Evolutionary conservation across 2,888 invertebrate species (phyloP), one percentile per base, ranked within the genome.

Genomic region (Selenia dentaria): DNA sequence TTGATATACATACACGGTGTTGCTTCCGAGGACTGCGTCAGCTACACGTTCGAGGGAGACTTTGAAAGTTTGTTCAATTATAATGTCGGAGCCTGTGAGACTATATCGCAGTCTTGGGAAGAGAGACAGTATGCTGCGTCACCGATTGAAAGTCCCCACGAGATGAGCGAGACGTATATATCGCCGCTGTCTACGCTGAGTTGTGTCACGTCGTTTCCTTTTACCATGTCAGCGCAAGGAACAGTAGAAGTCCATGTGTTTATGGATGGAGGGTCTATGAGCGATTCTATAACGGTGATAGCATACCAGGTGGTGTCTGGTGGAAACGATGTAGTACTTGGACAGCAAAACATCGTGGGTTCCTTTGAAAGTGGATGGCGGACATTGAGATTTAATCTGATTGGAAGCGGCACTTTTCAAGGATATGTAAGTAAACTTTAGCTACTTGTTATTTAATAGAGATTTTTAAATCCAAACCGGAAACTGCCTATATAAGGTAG

Each of bases 181-280:
- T 56, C 58, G 0, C 70, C 71, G 2, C 9, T 13, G 32, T 0
- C 20, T 0, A 0, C 1, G 0, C 29, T 59, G 2, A 67, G 66
- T 43, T 71, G 72, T 43, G 58, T 57, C 1, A 59, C 69, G 2
- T 67, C 69, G 6, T 63, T 61, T 26, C 3, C 33, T 8, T 71
- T 81, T 35, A 16, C 54, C 0, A 68, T 82, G 67, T 31, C 60
- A 1, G 43, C 58, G 6, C 48, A 49, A 3, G 82, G 82, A 10
- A 22, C 36, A 6, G 28, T 84, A 2, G 75, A 83, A 68, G 59
- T 75, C 1, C 65, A 67, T 27, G 36, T 77, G 6, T 79, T 57
- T 37, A 69, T 80, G 64, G 53, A 68, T 6, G 58, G 70, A 2
- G 14, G 13, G 0, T 36, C 40, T 3, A 0, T 0, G 1, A 29